These are phyloP conservation scores for Syritta pipiens DNA, from an alignment of 2,888 invertebrate genomes.

Conservation along the genomic window DNA sequence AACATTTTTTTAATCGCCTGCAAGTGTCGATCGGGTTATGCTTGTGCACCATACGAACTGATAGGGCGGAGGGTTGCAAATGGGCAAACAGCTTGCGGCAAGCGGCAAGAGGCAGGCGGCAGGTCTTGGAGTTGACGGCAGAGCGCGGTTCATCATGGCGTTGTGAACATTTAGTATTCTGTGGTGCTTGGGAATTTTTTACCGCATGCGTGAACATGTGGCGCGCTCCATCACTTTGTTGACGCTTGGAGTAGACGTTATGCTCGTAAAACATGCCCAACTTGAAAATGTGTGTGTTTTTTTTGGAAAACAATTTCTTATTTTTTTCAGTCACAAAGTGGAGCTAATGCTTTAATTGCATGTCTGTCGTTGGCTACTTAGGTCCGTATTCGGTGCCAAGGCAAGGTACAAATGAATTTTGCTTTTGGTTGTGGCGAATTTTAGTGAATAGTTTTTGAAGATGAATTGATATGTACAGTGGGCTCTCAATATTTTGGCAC, in stretches of 20 bases:
- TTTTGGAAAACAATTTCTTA: no score
- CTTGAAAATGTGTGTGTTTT: background rate
- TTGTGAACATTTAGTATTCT: conserved; percentile 42
- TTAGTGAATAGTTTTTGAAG: no score
- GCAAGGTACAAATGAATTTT: no score
- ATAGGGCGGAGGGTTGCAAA: background rate
- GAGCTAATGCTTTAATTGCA: no score
- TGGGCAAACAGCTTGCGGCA: no score
- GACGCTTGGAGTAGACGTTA: conserved; percentile 13
- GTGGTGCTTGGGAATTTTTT: conserved; percentile 48
- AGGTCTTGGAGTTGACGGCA: conserved; percentile 30
- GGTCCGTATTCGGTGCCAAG: no score
- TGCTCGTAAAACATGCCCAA: background rate
- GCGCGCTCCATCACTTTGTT: conserved; percentile 62
- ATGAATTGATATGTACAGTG: no score
- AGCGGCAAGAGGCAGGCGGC: conserved; percentile 30
- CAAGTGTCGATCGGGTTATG: conserved; percentile 50
- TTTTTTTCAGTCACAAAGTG: no score
- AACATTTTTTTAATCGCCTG: conserved; percentile 62
- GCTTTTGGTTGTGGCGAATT: no score
- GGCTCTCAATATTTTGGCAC: no score
- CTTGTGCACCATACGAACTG: background rate
- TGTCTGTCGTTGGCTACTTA: no score
- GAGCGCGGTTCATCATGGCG: conserved; percentile 51
- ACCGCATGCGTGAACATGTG: conserved; percentile 66